These are phyloP conservation scores for Osmoderma eremita DNA, from an alignment of 2,888 invertebrate species.

Conservation along the genomic window DNA sequence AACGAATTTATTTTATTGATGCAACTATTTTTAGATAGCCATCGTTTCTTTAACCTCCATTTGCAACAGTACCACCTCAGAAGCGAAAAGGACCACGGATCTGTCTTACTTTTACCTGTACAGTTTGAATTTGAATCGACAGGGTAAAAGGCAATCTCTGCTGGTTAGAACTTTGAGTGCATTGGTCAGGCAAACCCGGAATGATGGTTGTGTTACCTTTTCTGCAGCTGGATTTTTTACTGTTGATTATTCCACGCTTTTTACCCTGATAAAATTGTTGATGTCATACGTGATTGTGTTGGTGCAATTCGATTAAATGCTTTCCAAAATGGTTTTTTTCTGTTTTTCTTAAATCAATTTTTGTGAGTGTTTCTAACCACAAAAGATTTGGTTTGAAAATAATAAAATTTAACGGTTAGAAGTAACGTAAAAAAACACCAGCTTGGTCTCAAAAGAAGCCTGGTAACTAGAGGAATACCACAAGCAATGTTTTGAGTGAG, in stretches of 20 bases:
- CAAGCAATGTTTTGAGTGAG: no score
- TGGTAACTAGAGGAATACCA: no score
- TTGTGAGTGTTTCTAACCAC: background rate
- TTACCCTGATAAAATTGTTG: background rate
- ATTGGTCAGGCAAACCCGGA: slow-evolving; percentile 10
- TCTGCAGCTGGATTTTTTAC: slow-evolving; percentile 14
- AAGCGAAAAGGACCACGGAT: background rate
- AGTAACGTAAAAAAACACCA: no score
- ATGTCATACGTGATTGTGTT: slow-evolving; percentile 13
- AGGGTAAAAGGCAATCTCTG: background rate
- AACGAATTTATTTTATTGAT: background rate
- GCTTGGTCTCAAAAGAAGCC: no score
- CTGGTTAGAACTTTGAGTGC: background rate
- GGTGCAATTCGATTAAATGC: slow-evolving; percentile 9
- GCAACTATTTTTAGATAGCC: background rate
- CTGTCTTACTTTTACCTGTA: slow-evolving; percentile 11
- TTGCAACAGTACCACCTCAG: background rate
- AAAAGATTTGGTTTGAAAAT: background rate
- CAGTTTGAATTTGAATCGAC: slow-evolving; percentile 6
- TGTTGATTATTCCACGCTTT: slow-evolving; percentile 10
- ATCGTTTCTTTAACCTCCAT: background rate
- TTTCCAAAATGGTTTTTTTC: background rate
- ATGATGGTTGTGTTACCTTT: background rate
- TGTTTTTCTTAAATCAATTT: background rate
- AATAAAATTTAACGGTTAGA: no score